Conservation (phyloP, 2,888 invertebrate genomes). For the Autographa pulchrina region DNA sequence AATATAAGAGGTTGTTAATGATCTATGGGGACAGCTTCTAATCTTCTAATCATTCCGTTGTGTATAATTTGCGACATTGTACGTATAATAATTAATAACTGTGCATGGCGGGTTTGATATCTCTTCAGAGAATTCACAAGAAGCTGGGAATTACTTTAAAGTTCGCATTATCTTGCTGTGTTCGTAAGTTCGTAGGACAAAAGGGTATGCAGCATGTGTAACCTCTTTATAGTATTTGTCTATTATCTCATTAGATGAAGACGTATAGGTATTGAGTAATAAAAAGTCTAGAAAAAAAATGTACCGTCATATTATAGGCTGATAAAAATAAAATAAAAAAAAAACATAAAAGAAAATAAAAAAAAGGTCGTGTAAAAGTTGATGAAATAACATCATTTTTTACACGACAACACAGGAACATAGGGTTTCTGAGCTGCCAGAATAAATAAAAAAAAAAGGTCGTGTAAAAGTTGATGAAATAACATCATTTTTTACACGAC, state of each 20-base stretch:
- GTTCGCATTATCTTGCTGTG: constrained; percentile 14
- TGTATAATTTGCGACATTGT: constrained; percentile 67
- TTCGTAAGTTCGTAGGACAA: background rate
- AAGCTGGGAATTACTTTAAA: constrained; percentile 35
- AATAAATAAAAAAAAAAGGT: no score
- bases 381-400: no score
- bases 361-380: no score
- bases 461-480: no score
- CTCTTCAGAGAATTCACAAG: constrained; percentile 37
- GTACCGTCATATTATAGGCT: no score
- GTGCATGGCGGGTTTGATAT: constrained; percentile 38
- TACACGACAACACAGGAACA: no score
- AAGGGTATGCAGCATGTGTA: background rate
- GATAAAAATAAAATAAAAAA: no score
- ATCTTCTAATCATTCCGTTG: constrained; percentile 70
- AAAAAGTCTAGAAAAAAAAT: no score
- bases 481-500: no score
- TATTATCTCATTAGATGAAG: background rate
- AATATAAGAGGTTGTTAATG: constrained; percentile 49
- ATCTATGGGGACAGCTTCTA: constrained; percentile 65
- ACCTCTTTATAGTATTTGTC: background rate
- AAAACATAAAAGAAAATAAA: no score
- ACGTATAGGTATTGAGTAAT: no score
- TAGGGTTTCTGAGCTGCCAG: no score
- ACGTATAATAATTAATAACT: constrained; percentile 68